Evolutionary conservation across 2,797 vertebrate genomes (phyloP).

Genomic region (Pagetopsis macropterus): DNA sequence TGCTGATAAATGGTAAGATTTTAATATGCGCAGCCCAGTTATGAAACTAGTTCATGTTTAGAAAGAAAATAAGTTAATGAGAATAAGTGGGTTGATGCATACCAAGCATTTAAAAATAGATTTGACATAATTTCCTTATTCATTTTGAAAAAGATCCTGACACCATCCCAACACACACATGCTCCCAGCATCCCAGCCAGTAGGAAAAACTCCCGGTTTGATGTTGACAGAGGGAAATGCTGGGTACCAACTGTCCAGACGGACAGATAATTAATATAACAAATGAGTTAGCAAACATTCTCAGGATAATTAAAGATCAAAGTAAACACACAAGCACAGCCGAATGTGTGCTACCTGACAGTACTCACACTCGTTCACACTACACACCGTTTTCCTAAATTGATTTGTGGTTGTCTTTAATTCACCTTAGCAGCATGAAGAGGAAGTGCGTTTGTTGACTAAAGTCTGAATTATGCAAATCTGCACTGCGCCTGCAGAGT

Average conservation of each 20-base stretch:
- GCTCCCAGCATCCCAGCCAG: not conserved
- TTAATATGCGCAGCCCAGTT: not conserved
- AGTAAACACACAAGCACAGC: not conserved
- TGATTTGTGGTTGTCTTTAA: not conserved
- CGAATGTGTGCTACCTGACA: not conserved
- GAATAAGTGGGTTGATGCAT: not conserved
- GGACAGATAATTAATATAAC: not conserved
- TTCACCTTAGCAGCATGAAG: not conserved
- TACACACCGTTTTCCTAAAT: not conserved
- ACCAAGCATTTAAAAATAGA: not conserved
- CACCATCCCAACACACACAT: not conserved
- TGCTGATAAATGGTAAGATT: not conserved
- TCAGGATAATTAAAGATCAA: not conserved
- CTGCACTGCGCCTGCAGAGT: not conserved
- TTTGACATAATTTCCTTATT: not conserved
- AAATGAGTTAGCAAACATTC: not conserved
- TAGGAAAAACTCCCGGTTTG: conserved; percentile 10
- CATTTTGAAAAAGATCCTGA: not conserved
- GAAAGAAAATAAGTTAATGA: not conserved
- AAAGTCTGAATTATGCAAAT: not conserved
- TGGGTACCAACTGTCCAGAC: not conserved
- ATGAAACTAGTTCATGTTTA: not conserved
- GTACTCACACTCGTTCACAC: not conserved
- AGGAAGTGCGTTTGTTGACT: not conserved
- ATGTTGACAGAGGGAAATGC: conserved; percentile 4